These are phyloP conservation scores for Zaprionus africanus DNA, from an alignment of 1,140 invertebrate species.

Conservation along the genomic window DNA sequence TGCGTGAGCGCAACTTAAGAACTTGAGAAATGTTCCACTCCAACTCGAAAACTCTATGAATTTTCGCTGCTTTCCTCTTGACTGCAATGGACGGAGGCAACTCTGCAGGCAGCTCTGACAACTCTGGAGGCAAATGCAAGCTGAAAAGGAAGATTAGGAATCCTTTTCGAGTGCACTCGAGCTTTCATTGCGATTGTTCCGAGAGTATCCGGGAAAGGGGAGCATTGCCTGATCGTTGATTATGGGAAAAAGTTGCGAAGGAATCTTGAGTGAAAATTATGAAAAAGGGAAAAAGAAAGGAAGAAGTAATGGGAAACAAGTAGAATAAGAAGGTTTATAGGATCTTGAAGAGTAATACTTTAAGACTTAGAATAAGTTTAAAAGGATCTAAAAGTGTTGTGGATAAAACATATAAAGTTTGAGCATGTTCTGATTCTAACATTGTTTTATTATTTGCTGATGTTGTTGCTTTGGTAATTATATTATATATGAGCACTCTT, in stretches of 20 bases:
- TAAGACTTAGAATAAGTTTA: no score
- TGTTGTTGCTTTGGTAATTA: no score
- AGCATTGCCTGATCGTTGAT: neutral
- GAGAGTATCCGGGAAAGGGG: neutral
- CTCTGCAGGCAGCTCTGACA: neutral
- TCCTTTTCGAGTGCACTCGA: slow-evolving; percentile 16
- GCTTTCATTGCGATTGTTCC: slow-evolving; percentile 19
- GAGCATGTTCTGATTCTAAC: no score
- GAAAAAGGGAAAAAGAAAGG: neutral
- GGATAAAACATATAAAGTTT: no score
- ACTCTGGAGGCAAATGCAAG: neutral
- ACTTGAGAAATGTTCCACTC: slow-evolving; percentile 28
- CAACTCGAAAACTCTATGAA: slow-evolving; percentile 5
- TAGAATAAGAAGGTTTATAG: no score
- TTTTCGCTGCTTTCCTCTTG: slow-evolving; percentile 4
- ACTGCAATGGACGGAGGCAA: neutral
- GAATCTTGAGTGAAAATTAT: neutral
- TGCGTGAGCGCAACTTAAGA: slow-evolving; percentile 59
- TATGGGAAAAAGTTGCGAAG: neutral
- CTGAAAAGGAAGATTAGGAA: slow-evolving; percentile 12
- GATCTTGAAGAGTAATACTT: no score
- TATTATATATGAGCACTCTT: no score
- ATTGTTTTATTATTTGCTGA: no score
- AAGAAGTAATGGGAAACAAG: neutral
- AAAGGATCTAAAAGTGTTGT: no score